Evolutionary conservation across 2,797 vertebrate species (phyloP).

Genomic region (Eidolon dupreanum): DNA sequence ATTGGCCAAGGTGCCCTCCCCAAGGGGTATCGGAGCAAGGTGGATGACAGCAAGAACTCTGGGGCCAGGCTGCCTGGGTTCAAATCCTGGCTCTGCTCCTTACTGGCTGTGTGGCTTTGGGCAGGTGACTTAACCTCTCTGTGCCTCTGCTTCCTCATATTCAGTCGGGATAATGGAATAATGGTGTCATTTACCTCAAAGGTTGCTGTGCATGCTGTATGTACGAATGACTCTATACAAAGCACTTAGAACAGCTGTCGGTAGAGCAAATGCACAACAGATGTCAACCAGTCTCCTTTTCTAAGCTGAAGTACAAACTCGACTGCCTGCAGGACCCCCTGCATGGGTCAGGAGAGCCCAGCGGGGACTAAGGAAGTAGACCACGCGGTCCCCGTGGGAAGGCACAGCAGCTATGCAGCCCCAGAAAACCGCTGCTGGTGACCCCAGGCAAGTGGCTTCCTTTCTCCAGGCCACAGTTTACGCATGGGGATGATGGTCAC

Average conservation of each 20-base stretch:
- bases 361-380: neutral
- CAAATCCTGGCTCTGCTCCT: neutral
- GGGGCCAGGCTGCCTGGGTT: neutral
- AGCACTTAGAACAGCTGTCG: neutral
- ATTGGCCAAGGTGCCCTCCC: neutral
- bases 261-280: neutral
- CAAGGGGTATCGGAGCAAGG: neutral
- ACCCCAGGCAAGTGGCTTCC: neutral
- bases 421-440: neutral
- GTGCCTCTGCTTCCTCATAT: neutral
- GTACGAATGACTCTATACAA: neutral
- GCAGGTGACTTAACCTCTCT: neutral
- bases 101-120: neutral
- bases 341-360: neutral
- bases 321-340: neutral
- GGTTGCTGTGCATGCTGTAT: neutral
- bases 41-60: neutral
- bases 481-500: neutral
- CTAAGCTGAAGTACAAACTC: neutral
- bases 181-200: neutral
- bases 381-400: neutral
- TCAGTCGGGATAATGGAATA: neutral
- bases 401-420: neutral
- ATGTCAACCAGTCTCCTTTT: neutral
- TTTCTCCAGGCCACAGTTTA: neutral